Conservation (phyloP, 2,113 vertebrate genomes). For the Toxotes jaculatrix region DNA sequence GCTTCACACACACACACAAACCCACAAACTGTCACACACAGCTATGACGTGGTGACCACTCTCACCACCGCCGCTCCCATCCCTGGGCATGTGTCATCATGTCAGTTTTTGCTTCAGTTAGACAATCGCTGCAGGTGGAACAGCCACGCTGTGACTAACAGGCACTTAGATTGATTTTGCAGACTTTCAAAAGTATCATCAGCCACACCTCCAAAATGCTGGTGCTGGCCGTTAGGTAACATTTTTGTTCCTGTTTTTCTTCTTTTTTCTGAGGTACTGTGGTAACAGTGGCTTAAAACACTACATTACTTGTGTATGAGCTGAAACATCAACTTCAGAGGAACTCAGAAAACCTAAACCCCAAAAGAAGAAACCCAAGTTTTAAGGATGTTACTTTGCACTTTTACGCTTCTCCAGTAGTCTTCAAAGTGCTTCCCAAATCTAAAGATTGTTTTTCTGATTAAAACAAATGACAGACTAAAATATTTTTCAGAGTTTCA, state of each 20-base stretch:
- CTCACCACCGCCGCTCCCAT: neutral
- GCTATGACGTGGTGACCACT: slow-evolving; percentile 29
- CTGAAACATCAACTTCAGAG: neutral
- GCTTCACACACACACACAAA: slow-evolving; percentile 13
- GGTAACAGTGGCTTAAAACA: neutral
- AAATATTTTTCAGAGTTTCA: neutral
- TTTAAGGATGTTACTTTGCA: neutral
- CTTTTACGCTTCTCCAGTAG: neutral
- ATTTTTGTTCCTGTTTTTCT: neutral
- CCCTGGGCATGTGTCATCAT: slow-evolving; percentile 58
- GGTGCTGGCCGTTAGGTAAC: accelerated
- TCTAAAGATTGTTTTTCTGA: neutral
- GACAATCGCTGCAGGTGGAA: slow-evolving; percentile 16
- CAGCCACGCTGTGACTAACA: slow-evolving; percentile 46
- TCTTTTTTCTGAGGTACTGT: neutral
- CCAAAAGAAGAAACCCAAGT: neutral
- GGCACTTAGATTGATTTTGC: neutral
- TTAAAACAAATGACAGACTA: no score
- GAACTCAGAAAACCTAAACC: neutral
- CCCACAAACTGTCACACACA: slow-evolving; percentile 20
- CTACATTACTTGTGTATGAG: neutral
- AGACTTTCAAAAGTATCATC: neutral
- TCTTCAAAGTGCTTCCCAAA: neutral
- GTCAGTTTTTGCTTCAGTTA: slow-evolving; percentile 38
- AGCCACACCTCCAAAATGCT: slow-evolving; percentile 29